Conservation (phyloP, 2,888 invertebrate species). For the Leucozona laternaria region DNA sequence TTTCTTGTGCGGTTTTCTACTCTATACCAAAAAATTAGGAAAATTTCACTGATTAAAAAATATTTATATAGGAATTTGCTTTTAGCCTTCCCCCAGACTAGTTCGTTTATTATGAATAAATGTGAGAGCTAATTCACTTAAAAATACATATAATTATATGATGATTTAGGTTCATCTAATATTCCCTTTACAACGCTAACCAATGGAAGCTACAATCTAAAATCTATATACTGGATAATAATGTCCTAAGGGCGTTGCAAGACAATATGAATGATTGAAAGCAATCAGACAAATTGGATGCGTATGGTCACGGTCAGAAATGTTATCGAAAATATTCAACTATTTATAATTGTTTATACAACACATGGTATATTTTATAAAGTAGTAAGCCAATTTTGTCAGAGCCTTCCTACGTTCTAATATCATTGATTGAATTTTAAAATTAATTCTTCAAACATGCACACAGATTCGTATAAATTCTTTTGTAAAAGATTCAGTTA, state of each 20-base stretch:
- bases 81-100: too few species aligned
- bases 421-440: neutral
- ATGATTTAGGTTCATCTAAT: neutral
- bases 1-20: too few species aligned
- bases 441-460: neutral
- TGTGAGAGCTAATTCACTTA: too few species aligned
- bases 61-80: too few species aligned
- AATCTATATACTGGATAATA: slow-evolving; percentile 10
- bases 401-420: neutral
- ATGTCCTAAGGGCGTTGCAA: slow-evolving; percentile 5
- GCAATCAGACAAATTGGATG: slow-evolving; percentile 61
- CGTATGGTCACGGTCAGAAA: neutral
- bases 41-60: too few species aligned
- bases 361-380: neutral
- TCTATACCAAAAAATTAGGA: too few species aligned
- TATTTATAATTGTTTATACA: neutral
- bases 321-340: neutral
- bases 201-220: neutral
- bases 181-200: neutral
- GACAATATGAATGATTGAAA: slow-evolving; percentile 50
- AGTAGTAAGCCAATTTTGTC: neutral
- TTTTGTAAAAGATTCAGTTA: neutral
- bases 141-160: neutral
- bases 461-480: neutral
- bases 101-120: too few species aligned